phyloP scores from a whole-genome alignment of 2,797 vertebrate genomes.

The Mus spretus region DNA sequence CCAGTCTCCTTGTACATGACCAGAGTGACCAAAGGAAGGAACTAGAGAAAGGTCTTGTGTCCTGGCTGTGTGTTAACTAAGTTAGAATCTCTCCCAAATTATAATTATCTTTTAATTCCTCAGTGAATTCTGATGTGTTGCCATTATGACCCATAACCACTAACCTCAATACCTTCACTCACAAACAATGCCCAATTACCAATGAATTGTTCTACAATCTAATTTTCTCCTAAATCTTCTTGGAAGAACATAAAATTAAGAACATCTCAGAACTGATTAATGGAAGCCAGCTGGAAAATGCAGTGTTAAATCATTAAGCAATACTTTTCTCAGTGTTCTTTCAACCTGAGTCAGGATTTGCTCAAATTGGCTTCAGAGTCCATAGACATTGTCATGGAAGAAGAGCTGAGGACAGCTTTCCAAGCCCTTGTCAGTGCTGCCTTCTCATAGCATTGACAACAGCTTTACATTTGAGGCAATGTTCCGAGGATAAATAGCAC shows the following conservation, averaged over 20 bases:
- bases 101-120: neutral
- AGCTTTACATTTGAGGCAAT: neutral
- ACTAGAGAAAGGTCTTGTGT: neutral
- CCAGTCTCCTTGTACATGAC: neutral
- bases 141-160: neutral
- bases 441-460: neutral
- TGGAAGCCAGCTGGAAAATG: neutral
- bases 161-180: neutral
- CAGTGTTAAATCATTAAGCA: neutral
- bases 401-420: rapidly evolving
- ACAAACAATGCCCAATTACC: neutral
- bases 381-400: rapidly evolving
- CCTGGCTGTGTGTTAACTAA: neutral
- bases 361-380: neutral
- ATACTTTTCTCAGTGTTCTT: neutral
- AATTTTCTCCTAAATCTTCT: slow-evolving; percentile 9
- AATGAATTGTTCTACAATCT: neutral
- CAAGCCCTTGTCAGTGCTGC: rapidly evolving
- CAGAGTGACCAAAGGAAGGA: neutral
- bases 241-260: neutral
- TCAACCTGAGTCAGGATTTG: neutral
- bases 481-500: neutral
- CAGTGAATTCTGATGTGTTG: neutral
- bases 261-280: neutral
- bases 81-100: neutral